phyloP scores from a whole-genome alignment of 2,888 invertebrate genomes.

The Pandemis corylana region DNA sequence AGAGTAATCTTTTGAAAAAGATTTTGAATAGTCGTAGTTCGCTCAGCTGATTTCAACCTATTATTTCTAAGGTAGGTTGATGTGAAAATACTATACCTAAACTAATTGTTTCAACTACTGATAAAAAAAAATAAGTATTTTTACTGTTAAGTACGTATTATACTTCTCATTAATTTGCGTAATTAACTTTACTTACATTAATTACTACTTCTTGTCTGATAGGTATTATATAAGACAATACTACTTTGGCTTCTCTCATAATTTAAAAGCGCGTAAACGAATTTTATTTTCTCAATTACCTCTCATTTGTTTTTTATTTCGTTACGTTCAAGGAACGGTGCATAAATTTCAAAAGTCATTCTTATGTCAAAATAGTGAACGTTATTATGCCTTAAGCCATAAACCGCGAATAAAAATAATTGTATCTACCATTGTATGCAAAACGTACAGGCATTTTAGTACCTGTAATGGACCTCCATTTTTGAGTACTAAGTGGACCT shows the following conservation, averaged over 20 bases:
- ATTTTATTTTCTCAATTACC: not conserved
- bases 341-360: constrained; percentile 18
- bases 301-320: not conserved
- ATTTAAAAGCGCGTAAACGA: not conserved
- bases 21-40: too few relatives aligned
- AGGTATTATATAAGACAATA: not conserved
- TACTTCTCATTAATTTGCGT: too few relatives aligned
- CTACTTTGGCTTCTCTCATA: not conserved
- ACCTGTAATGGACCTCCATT: constrained; percentile 64
- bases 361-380: constrained; percentile 29
- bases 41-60: not conserved
- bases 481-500: constrained; percentile 78
- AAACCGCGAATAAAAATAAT: constrained; percentile 40
- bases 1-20: not conserved
- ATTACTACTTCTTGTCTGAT: too few relatives aligned
- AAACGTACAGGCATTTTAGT: constrained; percentile 69
- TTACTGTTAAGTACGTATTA: too few relatives aligned
- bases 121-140: too few relatives aligned
- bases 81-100: too few relatives aligned
- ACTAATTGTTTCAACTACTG: too few relatives aligned
- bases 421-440: constrained; percentile 71
- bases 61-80: too few relatives aligned
- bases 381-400: constrained; percentile 31
- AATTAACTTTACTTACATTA: too few relatives aligned
- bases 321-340: constrained; percentile 11